Percentiles rank a stretch among this genome's conserved stretches.
phyloP scores from a whole-genome alignment of 2,888 invertebrate genomes.

The Pyralis farinalis region DNA sequence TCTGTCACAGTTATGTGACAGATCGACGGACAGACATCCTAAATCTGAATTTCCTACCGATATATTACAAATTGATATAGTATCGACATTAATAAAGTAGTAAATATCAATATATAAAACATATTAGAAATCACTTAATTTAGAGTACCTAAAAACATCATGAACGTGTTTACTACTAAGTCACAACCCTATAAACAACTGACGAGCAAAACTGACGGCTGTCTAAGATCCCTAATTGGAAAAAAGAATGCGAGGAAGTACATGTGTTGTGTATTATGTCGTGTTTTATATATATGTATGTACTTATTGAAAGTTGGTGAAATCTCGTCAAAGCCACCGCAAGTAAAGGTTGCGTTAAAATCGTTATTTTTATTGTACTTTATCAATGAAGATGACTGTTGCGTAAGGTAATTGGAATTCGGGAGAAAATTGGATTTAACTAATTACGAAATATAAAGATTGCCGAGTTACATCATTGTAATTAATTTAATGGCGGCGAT shows the following conservation, averaged over 20 bases:
- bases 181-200: slow-evolving; percentile 18
- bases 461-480: too few species aligned
- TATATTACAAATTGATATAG: too few species aligned
- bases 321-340: background rate
- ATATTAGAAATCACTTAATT: too few species aligned
- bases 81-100: too few species aligned
- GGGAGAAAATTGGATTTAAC: background rate
- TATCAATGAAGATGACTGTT: background rate
- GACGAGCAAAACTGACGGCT: slow-evolving; percentile 30
- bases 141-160: too few species aligned
- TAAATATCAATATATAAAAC: too few species aligned
- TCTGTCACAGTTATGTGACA: too few species aligned
- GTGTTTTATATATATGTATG: background rate
- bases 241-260: slow-evolving; percentile 16
- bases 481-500: too few species aligned
- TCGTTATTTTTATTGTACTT: slow-evolving; percentile 2
- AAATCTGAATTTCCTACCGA: too few species aligned
- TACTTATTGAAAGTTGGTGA: slow-evolving; percentile 3
- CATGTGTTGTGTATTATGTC: background rate
- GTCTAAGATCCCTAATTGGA: slow-evolving; percentile 39
- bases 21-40: too few species aligned
- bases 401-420: slow-evolving; percentile 2
- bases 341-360: background rate
- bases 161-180: background rate
- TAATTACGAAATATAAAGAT: background rate